A percentile compares a stretch with the other conserved stretches of the same genome.
Conservation (phyloP, 2,113 vertebrate species). For the Melanerpes aurifrons region DNA sequence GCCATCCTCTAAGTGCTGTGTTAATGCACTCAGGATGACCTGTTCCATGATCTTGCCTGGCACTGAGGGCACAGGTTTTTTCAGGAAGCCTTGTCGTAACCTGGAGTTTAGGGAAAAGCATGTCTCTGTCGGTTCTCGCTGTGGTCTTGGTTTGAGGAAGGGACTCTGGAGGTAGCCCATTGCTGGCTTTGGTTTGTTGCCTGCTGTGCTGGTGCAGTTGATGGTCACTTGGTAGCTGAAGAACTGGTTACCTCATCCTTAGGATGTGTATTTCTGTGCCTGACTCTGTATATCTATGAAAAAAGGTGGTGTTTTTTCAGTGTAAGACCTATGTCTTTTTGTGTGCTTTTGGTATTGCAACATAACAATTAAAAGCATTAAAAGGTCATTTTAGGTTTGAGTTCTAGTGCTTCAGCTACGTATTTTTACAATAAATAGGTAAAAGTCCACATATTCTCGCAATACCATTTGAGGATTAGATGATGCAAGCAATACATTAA, state of each 20-base stretch:
- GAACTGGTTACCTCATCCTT: neutral
- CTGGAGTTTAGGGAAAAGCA: no score
- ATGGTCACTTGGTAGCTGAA: no score
- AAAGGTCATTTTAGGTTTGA: neutral
- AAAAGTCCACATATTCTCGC: neutral
- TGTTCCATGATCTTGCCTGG: no score
- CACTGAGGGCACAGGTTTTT: neutral
- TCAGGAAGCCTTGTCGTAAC: neutral
- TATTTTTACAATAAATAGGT: neutral
- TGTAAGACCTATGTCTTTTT: neutral
- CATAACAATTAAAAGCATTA: neutral
- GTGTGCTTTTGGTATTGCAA: neutral
- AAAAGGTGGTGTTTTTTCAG: no score
- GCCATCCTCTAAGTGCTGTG: no score
- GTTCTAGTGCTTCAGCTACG: fast-evolving
- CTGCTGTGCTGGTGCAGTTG: fast-evolving
- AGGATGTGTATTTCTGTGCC: neutral
- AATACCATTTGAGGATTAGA: neutral
- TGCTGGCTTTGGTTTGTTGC: no score
- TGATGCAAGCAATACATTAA: neutral
- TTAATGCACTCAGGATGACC: no score
- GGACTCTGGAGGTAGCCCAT: neutral
- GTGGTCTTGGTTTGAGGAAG: neutral
- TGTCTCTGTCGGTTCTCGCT: fast-evolving
- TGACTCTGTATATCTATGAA: neutral